Evolutionary conservation across 2,888 invertebrate genomes (phyloP).

Genomic region (Cylloceria caligata): DNA sequence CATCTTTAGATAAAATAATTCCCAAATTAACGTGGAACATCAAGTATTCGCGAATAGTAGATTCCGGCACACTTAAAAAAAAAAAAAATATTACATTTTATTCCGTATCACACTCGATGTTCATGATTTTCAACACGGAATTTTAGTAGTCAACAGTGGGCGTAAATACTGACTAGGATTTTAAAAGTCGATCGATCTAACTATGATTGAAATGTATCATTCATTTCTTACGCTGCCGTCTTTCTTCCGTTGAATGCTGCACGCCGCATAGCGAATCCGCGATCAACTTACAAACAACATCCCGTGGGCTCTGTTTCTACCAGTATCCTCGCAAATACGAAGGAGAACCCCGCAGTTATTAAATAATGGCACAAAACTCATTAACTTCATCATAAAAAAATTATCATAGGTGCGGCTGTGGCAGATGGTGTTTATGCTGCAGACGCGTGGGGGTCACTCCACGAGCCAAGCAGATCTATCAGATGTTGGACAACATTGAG

Average conservation of each 20-base stretch:
- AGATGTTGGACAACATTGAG: constrained; percentile 95
- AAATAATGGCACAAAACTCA: constrained; percentile 42
- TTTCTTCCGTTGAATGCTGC: constrained; percentile 65
- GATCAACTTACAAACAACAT: constrained; percentile 36
- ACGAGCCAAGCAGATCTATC: constrained; percentile 93
- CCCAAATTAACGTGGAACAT: neutral
- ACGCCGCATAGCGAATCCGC: constrained; percentile 53
- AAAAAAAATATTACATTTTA: too few species aligned
- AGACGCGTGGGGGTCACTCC: constrained; percentile 90
- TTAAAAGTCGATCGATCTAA: neutral
- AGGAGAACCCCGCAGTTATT: constrained; percentile 3
- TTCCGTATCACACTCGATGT: too few species aligned
- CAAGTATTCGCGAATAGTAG: too few species aligned
- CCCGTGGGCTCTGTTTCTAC: constrained; percentile 43
- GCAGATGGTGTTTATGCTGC: constrained; percentile 92
- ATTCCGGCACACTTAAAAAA: too few species aligned
- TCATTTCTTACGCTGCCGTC: constrained; percentile 44
- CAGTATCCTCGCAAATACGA: constrained; percentile 3
- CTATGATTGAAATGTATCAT: constrained; percentile 9
- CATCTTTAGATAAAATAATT: neutral
- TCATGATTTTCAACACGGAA: too few species aligned
- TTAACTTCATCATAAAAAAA: constrained; percentile 55
- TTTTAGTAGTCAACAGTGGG: neutral
- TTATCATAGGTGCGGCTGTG: constrained; percentile 89
- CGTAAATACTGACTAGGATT: neutral